These are phyloP conservation scores for Serilophus lunatus DNA, from an alignment of 2,113 vertebrate species.

Conservation along the genomic window DNA sequence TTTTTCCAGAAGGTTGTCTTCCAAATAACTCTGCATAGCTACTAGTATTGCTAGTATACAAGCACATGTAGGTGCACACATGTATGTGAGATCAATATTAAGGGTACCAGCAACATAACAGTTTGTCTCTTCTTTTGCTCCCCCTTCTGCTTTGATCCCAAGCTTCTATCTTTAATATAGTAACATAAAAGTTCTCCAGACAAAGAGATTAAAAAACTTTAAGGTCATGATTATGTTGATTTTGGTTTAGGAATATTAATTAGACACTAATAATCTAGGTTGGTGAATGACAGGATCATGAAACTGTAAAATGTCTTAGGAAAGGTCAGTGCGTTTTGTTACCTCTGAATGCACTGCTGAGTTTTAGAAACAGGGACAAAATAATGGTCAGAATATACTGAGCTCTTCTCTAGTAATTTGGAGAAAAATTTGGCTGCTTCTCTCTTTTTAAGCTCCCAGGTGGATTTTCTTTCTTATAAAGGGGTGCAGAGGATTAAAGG, in stretches of 20 bases:
- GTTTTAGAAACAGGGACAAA: neutral
- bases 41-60: accelerated
- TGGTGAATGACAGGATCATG: neutral
- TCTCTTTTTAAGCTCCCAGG: neutral
- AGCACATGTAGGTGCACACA: neutral
- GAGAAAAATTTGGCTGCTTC: neutral
- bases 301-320: neutral
- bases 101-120: neutral
- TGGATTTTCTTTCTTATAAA: neutral
- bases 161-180: neutral
- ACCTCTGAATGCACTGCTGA: neutral
- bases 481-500: conserved; percentile 13
- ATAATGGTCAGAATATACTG: neutral
- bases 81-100: neutral
- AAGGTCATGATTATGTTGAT: neutral
- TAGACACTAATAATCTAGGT: neutral
- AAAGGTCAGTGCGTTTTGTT: conserved; percentile 20
- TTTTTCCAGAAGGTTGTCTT: neutral
- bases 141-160: neutral
- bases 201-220: neutral
- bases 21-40: neutral
- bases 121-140: neutral
- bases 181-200: neutral
- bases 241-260: conserved; percentile 6
- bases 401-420: neutral